A percentile compares a stretch with the other conserved stretches of the same genome.
phyloP scores from a whole-genome alignment of 2,113 vertebrate species.

The Mellivora capensis region DNA sequence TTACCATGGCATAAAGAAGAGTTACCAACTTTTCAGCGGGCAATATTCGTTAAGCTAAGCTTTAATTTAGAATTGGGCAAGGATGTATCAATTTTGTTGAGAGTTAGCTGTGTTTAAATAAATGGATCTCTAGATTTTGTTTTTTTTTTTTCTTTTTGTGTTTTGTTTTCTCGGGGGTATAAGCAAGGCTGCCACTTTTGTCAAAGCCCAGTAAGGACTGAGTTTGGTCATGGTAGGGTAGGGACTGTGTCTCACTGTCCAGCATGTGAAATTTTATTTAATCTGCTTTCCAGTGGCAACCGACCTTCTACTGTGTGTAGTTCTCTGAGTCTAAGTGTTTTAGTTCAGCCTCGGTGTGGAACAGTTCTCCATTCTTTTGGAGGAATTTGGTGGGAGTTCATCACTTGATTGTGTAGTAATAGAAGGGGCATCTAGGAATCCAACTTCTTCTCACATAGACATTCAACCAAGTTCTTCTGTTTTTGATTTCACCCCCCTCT shows the following conservation, averaged over 20 bases:
- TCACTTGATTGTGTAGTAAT: background rate
- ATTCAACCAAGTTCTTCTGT: background rate
- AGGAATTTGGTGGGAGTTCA: background rate
- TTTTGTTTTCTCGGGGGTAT: background rate
- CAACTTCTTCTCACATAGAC: background rate
- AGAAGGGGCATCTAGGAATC: background rate
- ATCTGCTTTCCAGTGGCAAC: background rate
- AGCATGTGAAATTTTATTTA: background rate
- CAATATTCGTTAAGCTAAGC: background rate
- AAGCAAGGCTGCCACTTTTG: background rate
- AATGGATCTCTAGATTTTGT: background rate
- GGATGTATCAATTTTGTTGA: background rate
- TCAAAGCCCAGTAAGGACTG: background rate
- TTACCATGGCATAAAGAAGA: background rate
- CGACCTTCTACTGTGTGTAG: background rate
- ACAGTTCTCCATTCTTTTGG: background rate
- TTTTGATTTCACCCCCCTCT: background rate
- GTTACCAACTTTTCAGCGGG: background rate
- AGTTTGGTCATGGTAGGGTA: background rate
- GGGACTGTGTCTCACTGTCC: background rate
- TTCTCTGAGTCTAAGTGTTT: background rate
- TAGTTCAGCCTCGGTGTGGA: background rate
- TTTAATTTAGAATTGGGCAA: background rate
- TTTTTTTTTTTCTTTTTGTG: no score
- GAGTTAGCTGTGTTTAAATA: background rate